Evolutionary conservation across 2,113 vertebrate genomes (phyloP), one percentile per base, ranked within the genome.

Genomic region (Callocephalon fimbriatum): DNA sequence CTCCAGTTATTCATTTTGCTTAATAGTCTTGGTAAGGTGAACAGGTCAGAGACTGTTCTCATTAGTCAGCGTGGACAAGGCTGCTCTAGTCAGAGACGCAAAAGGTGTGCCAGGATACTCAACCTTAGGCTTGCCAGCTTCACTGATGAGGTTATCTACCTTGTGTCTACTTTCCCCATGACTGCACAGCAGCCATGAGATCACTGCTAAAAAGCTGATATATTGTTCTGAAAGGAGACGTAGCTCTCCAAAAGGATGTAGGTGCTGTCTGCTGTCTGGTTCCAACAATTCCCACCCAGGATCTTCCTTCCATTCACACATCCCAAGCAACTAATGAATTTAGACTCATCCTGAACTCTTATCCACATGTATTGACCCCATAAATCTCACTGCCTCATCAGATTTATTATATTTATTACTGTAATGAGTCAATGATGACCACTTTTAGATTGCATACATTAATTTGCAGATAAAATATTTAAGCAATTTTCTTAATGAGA

Each of bases 401-500:
- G 20, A 86, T 76, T 85, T 68, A 37, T 86, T 14, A 3, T 78
- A 59, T 88, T 95, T 93, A 35, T 85, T 92, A 73, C 29, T 7
- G 0, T 91, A 94, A 93, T 74, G 70, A 74, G 31, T 87, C 77
- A 73, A 72, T 89, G 76, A 94, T 83, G 44, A 47, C 51, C 50
- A 42, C n/a, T 87, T 37, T 62, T 82, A 74, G 23, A 48, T 51
- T 96, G 53, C 38, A 31, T 50, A 22, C 58, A 45, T 86, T 93
- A 85, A 79, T 53, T 94, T 63, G 42, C 68, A 88, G 61, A 56
- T 66, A 56, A 89, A 79, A 85, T n/a, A 73, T 72, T 78, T 74
- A 79, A 75, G 58, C 12, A 35, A 87, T 96, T 89, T 93, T 83
- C 71, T 87, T 82, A 78, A 94, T 73, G 61, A 90, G 14, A 16